These are phyloP conservation scores for Psix sp. DNA, from an alignment of 1,140 invertebrate species.

Conservation along the genomic window DNA sequence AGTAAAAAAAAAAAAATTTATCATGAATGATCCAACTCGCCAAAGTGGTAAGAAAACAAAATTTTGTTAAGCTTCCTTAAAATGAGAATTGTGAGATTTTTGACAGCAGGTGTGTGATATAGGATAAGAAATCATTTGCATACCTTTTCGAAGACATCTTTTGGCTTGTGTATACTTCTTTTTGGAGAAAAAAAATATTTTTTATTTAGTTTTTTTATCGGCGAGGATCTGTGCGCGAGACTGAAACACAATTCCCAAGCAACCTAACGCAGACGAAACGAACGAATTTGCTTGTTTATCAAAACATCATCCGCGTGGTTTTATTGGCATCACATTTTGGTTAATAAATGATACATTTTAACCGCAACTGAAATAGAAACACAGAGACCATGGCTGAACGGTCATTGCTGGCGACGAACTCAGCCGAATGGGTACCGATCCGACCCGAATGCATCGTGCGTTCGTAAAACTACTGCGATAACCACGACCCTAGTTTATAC, in stretches of 20 bases:
- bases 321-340: slow-evolving; percentile 73
- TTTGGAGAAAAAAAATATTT: slow-evolving; percentile 11
- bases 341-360: slow-evolving; percentile 70
- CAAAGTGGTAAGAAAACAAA: too few relatives aligned
- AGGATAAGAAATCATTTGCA: neutral
- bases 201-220: slow-evolving; percentile 36
- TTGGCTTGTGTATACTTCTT: slow-evolving; percentile 19
- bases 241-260: slow-evolving; percentile 61
- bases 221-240: slow-evolving; percentile 38
- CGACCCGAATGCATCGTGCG: slow-evolving; percentile 4
- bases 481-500: too few relatives aligned
- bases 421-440: slow-evolving; percentile 18
- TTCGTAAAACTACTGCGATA: slow-evolving; percentile 26
- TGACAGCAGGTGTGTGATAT: too few relatives aligned
- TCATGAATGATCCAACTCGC: too few relatives aligned
- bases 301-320: slow-evolving; percentile 65
- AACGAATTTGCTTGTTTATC: slow-evolving; percentile 59
- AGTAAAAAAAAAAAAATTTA: too few relatives aligned
- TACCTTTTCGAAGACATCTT: slow-evolving; percentile 78
- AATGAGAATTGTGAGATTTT: too few relatives aligned
- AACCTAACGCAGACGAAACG: slow-evolving; percentile 61
- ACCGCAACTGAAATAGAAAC: slow-evolving; percentile 70
- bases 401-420: slow-evolving; percentile 62
- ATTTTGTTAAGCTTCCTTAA: too few relatives aligned
- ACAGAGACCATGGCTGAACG: slow-evolving; percentile 65